phyloP scores from a whole-genome alignment of 2,888 invertebrate species.

The Laothoe populi region DNA sequence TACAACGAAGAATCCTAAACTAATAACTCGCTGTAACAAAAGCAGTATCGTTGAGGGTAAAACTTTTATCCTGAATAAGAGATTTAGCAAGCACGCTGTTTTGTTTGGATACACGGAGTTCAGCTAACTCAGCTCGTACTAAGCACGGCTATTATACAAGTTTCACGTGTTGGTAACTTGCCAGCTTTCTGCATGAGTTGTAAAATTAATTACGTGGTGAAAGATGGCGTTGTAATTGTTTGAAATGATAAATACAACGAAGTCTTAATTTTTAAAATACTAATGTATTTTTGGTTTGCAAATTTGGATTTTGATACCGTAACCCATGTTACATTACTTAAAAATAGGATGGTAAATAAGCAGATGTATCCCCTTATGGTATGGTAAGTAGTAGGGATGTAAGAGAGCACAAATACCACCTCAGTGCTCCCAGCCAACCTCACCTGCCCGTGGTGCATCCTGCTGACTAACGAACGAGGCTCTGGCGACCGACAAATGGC shows the following conservation, averaged over 20 bases:
- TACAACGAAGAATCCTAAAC: slow-evolving; percentile 14
- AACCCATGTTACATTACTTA: too few species aligned
- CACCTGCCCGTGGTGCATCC: too few species aligned
- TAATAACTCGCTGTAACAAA: not conserved
- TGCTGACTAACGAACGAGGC: too few species aligned
- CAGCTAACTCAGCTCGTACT: not conserved
- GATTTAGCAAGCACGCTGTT: slow-evolving; percentile 2
- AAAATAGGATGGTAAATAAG: too few species aligned
- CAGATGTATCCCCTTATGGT: too few species aligned
- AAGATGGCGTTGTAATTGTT: not conserved
- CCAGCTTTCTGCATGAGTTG: not conserved
- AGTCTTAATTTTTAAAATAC: too few species aligned
- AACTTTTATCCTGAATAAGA: not conserved
- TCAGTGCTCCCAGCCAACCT: too few species aligned
- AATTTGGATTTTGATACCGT: too few species aligned
- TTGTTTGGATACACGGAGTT: slow-evolving; percentile 10
- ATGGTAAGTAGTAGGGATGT: too few species aligned
- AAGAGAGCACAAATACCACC: too few species aligned
- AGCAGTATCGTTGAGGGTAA: not conserved
- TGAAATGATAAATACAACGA: not conserved
- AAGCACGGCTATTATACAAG: not conserved
- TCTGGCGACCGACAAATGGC: too few species aligned
- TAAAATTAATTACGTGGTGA: not conserved
- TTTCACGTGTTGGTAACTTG: not conserved
- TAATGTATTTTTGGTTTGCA: too few species aligned